phyloP scores from a whole-genome alignment of 2,797 vertebrate species.

The Catharus ustulatus region DNA sequence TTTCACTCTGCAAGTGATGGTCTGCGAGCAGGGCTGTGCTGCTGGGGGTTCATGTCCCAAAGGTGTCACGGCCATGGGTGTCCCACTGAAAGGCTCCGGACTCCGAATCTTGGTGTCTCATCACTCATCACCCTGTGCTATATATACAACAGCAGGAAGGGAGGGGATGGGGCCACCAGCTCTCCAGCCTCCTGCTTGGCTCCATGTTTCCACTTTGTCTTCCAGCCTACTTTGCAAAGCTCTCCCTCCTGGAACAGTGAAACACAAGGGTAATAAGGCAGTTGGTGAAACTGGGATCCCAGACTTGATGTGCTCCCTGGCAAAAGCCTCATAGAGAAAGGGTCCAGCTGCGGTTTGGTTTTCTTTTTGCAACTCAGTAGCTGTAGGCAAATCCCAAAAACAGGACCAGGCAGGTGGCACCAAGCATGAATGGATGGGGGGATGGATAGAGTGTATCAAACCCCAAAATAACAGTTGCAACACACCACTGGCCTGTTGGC shows the following conservation, averaged over 20 bases:
- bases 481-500: fast-evolving
- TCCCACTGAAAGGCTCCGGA: fast-evolving
- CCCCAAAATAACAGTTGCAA: not conserved
- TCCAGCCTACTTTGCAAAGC: not conserved
- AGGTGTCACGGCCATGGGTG: fast-evolving
- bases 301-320: not conserved
- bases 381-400: not conserved
- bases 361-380: not conserved
- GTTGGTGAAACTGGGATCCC: not conserved
- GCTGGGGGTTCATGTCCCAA: not conserved
- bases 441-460: fast-evolving
- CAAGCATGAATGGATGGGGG: fast-evolving
- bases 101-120: not conserved
- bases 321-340: not conserved
- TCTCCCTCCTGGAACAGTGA: not conserved
- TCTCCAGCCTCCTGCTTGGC: not conserved
- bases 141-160: not conserved
- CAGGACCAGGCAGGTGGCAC: not conserved
- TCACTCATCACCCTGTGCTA: not conserved
- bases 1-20: not conserved
- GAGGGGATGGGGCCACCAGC: not conserved
- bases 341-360: not conserved
- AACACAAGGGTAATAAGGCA: not conserved
- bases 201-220: not conserved
- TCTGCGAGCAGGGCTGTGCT: not conserved